Percentiles rank a stretch among this genome's conserved stretches.
phyloP scores from a whole-genome alignment of 2,797 vertebrate species.

The Philypnodon macrostomus region DNA sequence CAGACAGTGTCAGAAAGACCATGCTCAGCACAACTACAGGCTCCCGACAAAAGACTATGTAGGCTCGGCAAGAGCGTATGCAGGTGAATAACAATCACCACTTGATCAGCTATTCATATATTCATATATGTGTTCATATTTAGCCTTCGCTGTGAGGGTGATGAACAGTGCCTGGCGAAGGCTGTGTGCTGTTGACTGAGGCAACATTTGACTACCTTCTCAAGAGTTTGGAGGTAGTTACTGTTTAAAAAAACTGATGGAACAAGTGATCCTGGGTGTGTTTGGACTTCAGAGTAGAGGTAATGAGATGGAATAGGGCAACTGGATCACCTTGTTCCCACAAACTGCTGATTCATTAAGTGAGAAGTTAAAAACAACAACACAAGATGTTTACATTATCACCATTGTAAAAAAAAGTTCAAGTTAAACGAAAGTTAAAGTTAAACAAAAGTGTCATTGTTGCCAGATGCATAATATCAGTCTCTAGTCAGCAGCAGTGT shows the following conservation, averaged over 20 bases:
- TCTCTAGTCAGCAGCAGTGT: too few species aligned
- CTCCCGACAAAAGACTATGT: constrained; percentile 67
- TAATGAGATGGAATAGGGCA: constrained; percentile 44
- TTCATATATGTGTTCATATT: constrained; percentile 78
- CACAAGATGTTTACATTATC: too few species aligned
- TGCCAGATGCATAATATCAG: not conserved
- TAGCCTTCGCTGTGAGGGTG: constrained; percentile 72
- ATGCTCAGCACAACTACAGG: constrained; percentile 71
- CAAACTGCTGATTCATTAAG: constrained; percentile 1
- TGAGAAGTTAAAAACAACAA: too few species aligned
- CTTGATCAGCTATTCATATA: constrained; percentile 77
- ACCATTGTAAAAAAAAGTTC: not conserved
- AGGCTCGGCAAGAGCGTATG: constrained; percentile 60
- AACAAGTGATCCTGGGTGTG: constrained; percentile 55
- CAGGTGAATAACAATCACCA: constrained; percentile 75
- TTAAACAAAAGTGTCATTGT: not conserved
- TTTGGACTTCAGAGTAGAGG: constrained; percentile 24
- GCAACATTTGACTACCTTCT: constrained; percentile 45
- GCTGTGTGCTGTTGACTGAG: constrained; percentile 44
- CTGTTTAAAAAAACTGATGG: constrained; percentile 45
- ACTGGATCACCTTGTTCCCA: constrained; percentile 1
- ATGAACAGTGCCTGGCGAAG: constrained; percentile 65
- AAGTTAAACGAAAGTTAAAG: too few species aligned
- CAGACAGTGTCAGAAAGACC: constrained; percentile 72
- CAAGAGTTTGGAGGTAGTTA: constrained; percentile 38